Base-by-base conservation (phyloP, 2,888 invertebrate species). In the Drosophila infuscata region DNA sequence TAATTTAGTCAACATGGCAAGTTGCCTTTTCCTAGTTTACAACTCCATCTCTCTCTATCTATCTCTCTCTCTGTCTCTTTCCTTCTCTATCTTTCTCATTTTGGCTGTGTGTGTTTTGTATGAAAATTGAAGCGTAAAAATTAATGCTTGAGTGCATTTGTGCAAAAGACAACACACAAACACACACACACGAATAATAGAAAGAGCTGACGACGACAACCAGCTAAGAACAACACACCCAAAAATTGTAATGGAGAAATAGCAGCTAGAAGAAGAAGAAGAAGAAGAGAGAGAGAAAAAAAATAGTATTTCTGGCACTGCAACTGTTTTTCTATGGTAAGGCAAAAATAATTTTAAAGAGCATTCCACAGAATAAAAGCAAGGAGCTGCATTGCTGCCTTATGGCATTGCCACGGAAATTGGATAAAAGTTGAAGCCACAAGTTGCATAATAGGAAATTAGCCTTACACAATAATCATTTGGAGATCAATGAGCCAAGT, bases 101-200 rank as follows among this genome's bases (percentile, higher is more conserved):
- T 46, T 25, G 46, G 46, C 46, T 57, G 30, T 69, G 57, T 73
- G 74, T 83, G 71, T 84, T 82, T 79, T 80, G 80, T 65, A 67
- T 78, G 83, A 80, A 86, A 89, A 86, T 85, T 89, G 89, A 89
- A 89, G 85, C 85, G 89, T 82, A 89, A 89, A 89, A 89, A 89
- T 89, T 78, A 87, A 89, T 89, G 89, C 90, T 85, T 76, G 78
- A 88, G 57, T 84, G 85, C 85, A 85, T 80, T 84, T 82, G 76
- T 79, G 84, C 74, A 88, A 85, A 86, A 82, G 89, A 88, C 85
- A 86, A 89, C 84, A 84, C 66, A 81, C 71, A 70, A 52, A 64
- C 53, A 63, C 46, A 59, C 17, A 25, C 25, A 25, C 25, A 48
- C 63, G 29, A 58, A 64, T 48, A 63, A 52, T 30, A 51, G 53